A percentile compares a stretch with the other conserved stretches of the same genome.
Evolutionary conservation across 2,797 vertebrate species (phyloP).

Genomic region (Sebastes hubbsi): DNA sequence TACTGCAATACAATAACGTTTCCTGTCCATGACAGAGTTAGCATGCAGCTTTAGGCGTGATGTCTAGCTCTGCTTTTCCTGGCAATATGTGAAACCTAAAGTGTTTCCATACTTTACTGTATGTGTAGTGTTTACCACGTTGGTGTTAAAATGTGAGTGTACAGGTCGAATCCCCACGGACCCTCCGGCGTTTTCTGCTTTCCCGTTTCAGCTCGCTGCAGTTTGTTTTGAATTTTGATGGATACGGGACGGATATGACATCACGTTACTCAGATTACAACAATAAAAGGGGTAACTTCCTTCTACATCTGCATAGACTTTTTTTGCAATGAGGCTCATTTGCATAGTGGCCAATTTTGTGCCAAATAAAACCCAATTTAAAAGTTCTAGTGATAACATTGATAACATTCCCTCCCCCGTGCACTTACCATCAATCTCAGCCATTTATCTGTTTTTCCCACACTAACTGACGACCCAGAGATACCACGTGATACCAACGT

Average conservation of each 20-base stretch:
- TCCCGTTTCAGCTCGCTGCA: neutral
- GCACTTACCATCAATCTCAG: too few species aligned
- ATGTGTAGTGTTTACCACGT: too few species aligned
- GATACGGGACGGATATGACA: neutral
- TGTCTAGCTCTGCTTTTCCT: neutral
- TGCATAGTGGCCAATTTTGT: neutral
- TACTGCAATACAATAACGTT: too few species aligned
- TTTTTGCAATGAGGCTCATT: neutral
- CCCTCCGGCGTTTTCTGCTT: neutral
- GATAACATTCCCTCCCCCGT: neutral
- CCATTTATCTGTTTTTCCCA: too few species aligned
- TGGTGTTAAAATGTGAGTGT: too few species aligned
- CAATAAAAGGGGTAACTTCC: too few species aligned
- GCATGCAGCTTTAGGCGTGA: neutral
- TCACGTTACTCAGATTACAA: too few species aligned
- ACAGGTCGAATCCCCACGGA: too few species aligned
- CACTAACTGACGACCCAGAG: neutral
- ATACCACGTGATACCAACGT: neutral
- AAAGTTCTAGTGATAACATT: neutral
- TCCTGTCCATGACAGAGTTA: too few species aligned
- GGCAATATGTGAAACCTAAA: neutral
- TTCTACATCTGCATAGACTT: neutral
- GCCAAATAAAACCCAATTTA: neutral
- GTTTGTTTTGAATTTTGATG: neutral
- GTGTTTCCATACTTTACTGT: too few species aligned